Evolutionary conservation across 2,797 vertebrate genomes (phyloP), one percentile per base, ranked within the genome.

Genomic region (Hipposideros larvatus): DNA sequence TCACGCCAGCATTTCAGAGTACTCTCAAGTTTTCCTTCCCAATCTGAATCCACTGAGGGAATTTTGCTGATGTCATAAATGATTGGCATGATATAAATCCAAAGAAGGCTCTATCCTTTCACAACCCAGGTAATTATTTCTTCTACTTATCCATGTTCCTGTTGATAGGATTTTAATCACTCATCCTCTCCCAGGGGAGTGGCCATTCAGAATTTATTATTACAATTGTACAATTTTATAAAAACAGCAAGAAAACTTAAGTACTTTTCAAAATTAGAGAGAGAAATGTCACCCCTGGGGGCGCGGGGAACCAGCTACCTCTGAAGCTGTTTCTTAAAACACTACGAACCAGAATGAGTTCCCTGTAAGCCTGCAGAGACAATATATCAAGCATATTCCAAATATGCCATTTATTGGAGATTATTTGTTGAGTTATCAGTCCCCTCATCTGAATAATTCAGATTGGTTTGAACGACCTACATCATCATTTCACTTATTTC

Each of bases 401-500:
- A 77, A 63, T 59, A 93, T 18, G 37, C 61, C 86, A 43, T 90
- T 94, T 95, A 89, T 37, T 55, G 55, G 73, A 90, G 61, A 68
- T 57, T 22, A 75, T 94, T 59, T 68, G 53, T 43, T 92, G 83
- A 82, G 51, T 90, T 88, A 77, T 61, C 51, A 46, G 46, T 79
- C 26, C 80, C 43, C 46, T 95, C 53, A 51, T 75, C 86, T 66
- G 59, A 79, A 94, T 53, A 78, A 65, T 70, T 92, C 66, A 31
- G 15, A 70, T 88, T 55, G 24, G 87, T 89, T 51, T 94, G 84
- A 94, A 87, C 53, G 79, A 51, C 66, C 21, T 46, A 59, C 61
- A 83, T 93, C 61, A 80, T 48, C 66, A 78, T 83, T 88, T 96
- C 66, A 89, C 37, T 89, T 91, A 87, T 75, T 90, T 68, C 71